A percentile compares a stretch with the other conserved stretches of the same genome.
phyloP scores from a whole-genome alignment of 2,113 vertebrate genomes.

The Semnornis frantzii region DNA sequence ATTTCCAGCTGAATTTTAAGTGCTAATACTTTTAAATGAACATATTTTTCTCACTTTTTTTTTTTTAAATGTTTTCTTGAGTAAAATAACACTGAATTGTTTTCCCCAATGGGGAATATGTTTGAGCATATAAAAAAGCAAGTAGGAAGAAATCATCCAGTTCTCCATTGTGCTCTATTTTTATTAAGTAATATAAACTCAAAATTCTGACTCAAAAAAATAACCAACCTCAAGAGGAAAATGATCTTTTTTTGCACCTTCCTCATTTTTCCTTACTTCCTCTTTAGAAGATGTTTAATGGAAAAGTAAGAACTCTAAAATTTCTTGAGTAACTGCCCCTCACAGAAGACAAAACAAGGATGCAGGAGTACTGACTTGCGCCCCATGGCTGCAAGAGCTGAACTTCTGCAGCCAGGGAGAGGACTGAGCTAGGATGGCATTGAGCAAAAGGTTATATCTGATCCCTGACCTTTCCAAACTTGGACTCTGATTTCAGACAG shows the following conservation, averaged over 20 bases:
- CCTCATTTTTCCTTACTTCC: background rate
- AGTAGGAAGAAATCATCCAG: constrained; percentile 13
- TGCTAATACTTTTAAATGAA: constrained; percentile 4
- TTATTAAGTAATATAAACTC: constrained; percentile 4
- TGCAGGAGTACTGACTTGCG: background rate
- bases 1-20: constrained; percentile 17
- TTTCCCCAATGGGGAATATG: background rate
- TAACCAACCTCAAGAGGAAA: background rate
- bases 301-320: background rate
- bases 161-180: constrained; percentile 34
- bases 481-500: constrained; percentile 40
- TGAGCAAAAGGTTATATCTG: constrained; percentile 27
- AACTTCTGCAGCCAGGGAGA: background rate
- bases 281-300: background rate
- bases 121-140: background rate
- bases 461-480: constrained; percentile 55
- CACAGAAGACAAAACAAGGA: background rate
- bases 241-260: background rate
- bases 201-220: background rate
- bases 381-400: background rate
- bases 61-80: background rate
- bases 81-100: background rate
- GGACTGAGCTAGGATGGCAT: background rate
- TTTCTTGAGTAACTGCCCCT: background rate
- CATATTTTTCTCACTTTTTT: background rate